Conservation (phyloP, 2,888 invertebrate species). For the Phortica magna region DNA sequence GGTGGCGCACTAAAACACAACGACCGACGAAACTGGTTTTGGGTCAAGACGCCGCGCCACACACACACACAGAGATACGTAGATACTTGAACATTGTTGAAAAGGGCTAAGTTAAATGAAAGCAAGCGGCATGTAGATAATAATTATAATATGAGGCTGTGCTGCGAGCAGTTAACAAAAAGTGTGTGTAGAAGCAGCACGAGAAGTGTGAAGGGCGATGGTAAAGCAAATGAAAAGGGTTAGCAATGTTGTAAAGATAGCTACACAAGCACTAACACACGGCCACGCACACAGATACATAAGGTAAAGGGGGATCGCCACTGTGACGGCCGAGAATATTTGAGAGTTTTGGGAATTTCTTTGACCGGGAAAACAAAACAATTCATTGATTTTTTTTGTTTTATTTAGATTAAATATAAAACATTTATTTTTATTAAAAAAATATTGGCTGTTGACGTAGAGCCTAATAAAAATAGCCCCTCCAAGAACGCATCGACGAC, state of each 20-base stretch:
- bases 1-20: background rate
- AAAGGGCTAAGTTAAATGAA: conserved; percentile 30
- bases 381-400: too few relatives aligned
- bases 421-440: too few relatives aligned
- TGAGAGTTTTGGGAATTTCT: too few relatives aligned
- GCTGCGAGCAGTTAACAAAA: background rate
- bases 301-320: too few relatives aligned
- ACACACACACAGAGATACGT: background rate
- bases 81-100: background rate
- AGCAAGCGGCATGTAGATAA: conserved; percentile 22
- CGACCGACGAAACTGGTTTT: conserved; percentile 20
- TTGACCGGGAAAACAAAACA: too few relatives aligned
- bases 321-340: too few relatives aligned
- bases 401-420: too few relatives aligned
- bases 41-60: conserved; percentile 8
- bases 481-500: too few relatives aligned
- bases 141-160: conserved; percentile 14
- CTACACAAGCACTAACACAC: background rate
- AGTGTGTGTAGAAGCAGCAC: background rate
- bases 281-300: background rate
- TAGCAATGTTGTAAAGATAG: conserved; percentile 1
- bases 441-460: too few relatives aligned
- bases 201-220: background rate
- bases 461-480: too few relatives aligned
- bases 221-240: conserved; percentile 18